Evolutionary conservation across 2,888 invertebrate species (phyloP), one percentile per base, ranked within the genome.

Genomic region (Cataglyphis rosenhaueri): DNA sequence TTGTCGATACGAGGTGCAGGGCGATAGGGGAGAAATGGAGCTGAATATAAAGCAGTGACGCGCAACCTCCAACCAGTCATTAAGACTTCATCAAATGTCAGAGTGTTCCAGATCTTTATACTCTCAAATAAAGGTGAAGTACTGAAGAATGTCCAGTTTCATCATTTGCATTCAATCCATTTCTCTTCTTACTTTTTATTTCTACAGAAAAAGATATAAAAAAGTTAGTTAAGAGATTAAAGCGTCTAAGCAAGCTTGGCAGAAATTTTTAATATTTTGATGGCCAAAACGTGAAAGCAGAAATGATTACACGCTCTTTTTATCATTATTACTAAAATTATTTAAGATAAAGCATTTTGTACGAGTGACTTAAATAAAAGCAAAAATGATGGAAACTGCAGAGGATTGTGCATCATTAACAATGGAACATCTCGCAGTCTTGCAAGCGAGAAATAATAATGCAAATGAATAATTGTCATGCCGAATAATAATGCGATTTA

Each of bases 401-500:
- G 4, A 70, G 78, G 35, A 35, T 79, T 79, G 70, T 32, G 70
- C 78, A 25, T 79, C 78, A 61, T 59, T 70, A 70, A 79, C 44
- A 32, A 18, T 18, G 70, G 59, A 35, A 44, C 35, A 59, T 59
- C 44, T 61, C 70, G 21, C 35, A 35, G 78, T 70, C 32, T 59
- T 12, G 70, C 78, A 38, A 52, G 70, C 66, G 73, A 81, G 64
- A 85, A 88, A 87, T 88, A 85, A 90, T 88, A 85, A 88, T 85
- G 85, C 78, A 84, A 86, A 89, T 86, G 89, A 90, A 88, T 86
- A 89, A 90, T 81, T 75, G 76, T 82, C 59, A 71, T 81, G 83
- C 76, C 74, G 65, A 86, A 86, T 83, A 84, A 71, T 88, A 87
- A 88, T 87, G 84, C 82, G 85, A 90, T 86, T 89, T 87, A 81